Evolutionary conservation across 2,888 invertebrate genomes (phyloP).

Genomic region (Neuroscelio doddi): DNA sequence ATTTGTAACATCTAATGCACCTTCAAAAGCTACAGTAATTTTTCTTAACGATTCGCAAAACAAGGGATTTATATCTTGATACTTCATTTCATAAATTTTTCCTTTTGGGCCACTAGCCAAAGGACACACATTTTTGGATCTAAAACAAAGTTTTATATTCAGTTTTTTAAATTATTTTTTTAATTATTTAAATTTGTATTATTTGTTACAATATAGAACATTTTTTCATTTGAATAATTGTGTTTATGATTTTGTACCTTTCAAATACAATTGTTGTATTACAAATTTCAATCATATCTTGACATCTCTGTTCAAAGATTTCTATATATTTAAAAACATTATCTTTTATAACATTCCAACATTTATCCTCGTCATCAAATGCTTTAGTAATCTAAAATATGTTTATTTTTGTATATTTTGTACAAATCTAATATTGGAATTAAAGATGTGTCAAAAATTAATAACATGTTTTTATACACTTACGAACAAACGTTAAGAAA

Average conservation of each 20-base stretch:
- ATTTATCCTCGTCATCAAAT: slow-evolving; percentile 51
- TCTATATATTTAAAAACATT: slow-evolving; percentile 75
- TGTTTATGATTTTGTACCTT: no score
- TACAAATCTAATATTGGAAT: no score
- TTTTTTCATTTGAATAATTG: no score
- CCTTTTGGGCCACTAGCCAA: slow-evolving; percentile 37
- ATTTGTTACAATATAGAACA: background rate
- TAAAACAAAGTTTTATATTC: no score
- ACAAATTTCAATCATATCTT: slow-evolving; percentile 75
- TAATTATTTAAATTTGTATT: background rate
- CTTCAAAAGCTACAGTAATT: slow-evolving; percentile 21
- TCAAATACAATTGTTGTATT: slow-evolving; percentile 75
- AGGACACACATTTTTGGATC: slow-evolving; percentile 27
- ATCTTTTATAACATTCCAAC: slow-evolving; percentile 73
- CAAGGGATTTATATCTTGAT: slow-evolving; percentile 26
- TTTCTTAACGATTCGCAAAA: slow-evolving; percentile 26
- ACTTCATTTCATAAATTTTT: slow-evolving; percentile 29
- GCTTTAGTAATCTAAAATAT: slow-evolving; percentile 36
- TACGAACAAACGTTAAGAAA: no score
- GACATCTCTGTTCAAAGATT: slow-evolving; percentile 75
- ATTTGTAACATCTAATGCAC: slow-evolving; percentile 17
- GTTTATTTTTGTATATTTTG: no score
- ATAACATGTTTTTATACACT: background rate
- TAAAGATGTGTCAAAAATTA: background rate
- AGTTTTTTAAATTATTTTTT: no score